Evolutionary conservation across 2,888 invertebrate species (phyloP).

Genomic region (Epirrhoe tristata): DNA sequence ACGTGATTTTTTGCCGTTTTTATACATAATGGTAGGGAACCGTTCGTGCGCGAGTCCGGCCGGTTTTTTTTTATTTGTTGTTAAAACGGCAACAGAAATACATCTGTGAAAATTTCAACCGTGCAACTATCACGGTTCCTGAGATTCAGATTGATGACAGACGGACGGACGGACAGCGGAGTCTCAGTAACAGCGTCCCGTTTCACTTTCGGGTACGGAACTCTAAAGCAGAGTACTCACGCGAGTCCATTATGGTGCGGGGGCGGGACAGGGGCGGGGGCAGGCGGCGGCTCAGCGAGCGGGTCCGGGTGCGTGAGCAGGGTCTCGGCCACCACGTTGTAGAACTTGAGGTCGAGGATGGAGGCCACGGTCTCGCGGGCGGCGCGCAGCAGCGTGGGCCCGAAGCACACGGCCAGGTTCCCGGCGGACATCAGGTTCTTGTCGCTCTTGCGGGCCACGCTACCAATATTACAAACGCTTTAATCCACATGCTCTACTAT

Average conservation of each 20-base stretch:
- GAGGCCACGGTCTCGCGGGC: slow-evolving; percentile 99
- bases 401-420: slow-evolving; percentile 99
- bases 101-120: no score
- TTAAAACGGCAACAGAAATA: no score
- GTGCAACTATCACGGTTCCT: no score
- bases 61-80: no score
- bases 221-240: neutral
- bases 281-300: neutral
- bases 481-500: no score
- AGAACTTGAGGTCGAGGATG: slow-evolving; percentile 99
- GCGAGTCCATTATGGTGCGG: neutral
- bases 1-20: no score
- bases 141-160: no score
- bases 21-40: no score
- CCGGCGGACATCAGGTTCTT: slow-evolving; percentile 98
- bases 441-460: slow-evolving; percentile 90
- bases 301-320: slow-evolving; percentile 88
- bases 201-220: no score
- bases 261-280: neutral
- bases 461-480: slow-evolving; percentile 31
- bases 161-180: no score
- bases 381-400: slow-evolving; percentile 97
- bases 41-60: no score
- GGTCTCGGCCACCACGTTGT: slow-evolving; percentile 99
- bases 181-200: no score